A percentile compares a stretch with the other conserved stretches of the same genome.
Evolutionary conservation across 2,888 invertebrate species (phyloP).

Genomic region (Lasioglossum pauxillum): DNA sequence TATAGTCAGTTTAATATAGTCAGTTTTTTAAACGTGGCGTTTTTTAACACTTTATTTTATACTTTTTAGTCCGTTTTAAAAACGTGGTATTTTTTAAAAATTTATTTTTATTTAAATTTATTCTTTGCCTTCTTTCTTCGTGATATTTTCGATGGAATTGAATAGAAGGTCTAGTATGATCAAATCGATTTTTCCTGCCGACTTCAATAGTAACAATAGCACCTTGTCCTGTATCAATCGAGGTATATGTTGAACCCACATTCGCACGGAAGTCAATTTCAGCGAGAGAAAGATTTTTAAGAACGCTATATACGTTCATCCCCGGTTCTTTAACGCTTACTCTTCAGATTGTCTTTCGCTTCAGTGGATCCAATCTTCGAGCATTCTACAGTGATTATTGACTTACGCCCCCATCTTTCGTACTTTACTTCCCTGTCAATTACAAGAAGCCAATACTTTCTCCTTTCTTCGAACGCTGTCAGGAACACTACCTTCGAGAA

Average conservation of each 20-base stretch:
- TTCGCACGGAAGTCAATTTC: neutral
- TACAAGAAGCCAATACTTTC: constrained; percentile 14
- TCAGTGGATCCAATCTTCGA: constrained; percentile 24
- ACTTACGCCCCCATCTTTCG: constrained; percentile 39
- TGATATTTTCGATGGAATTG: neutral
- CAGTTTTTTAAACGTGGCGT: too few relatives aligned
- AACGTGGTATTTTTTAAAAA: too few relatives aligned
- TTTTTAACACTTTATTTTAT: too few relatives aligned
- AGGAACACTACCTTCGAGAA: neutral
- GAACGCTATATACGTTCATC: neutral
- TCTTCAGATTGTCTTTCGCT: constrained; percentile 10
- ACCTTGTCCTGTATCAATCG: neutral
- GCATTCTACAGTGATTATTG: constrained; percentile 33
- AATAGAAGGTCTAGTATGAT: neutral
- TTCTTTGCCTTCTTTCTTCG: neutral
- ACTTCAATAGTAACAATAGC: neutral
- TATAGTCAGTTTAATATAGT: too few relatives aligned
- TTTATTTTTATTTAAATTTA: too few relatives aligned
- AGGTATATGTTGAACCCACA: neutral
- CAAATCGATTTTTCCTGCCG: neutral
- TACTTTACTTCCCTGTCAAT: constrained; percentile 20
- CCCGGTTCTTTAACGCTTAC: neutral
- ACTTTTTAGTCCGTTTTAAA: too few relatives aligned
- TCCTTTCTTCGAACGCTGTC: neutral
- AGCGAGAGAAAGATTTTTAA: neutral